Evolutionary conservation across 2,113 vertebrate genomes (phyloP), one percentile per base, ranked within the genome.

Genomic region (Hoplias malabaricus): DNA sequence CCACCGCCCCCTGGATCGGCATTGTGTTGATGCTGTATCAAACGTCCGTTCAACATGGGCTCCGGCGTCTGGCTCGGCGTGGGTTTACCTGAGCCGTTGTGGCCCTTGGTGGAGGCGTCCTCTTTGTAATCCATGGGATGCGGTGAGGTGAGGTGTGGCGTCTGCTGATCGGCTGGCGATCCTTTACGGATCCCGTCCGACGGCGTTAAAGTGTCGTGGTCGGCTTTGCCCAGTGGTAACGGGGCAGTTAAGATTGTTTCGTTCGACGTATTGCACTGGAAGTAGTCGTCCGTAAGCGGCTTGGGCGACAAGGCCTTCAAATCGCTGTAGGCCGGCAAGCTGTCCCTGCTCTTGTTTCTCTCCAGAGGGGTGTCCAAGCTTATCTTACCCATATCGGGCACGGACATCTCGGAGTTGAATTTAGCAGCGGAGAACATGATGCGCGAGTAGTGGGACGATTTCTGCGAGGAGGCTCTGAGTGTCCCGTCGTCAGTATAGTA

Each of bases 211-310:
- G 93, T 93, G 88, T 98, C 96, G 63, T 94, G 94, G 80, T 99
- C 96, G 85, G 92, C 94, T 90, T 98, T 97, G 69, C 95, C 94
- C 91, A 96, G 91, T 81, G 96, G 96, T 23, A 96, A 96, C 1
- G 97, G 96, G 80, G 94, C 96, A 3, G 96, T 96, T 84, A 97
- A 94, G 88, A 96, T 93, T 53, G 97, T 97, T 94, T 99, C 98
- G 50, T 97, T 97, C 81, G 97, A 98, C 59, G 96, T 97, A 94
- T 96, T 98, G 90, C 97, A 98, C 92, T 99, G 96, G 90, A 99
- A 98, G 89, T 98, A 99, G 91, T 98, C 96, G 80, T 98, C 96
- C 1, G 94, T 86, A 33, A 93, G 91, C 82, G 95, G 91, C 88
- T 97, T 97, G 23, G 95, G 84, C 75, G 94, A 94, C 89, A 96